Conservation (phyloP, 2,888 invertebrate genomes). For the Drosophila limbata region DNA sequence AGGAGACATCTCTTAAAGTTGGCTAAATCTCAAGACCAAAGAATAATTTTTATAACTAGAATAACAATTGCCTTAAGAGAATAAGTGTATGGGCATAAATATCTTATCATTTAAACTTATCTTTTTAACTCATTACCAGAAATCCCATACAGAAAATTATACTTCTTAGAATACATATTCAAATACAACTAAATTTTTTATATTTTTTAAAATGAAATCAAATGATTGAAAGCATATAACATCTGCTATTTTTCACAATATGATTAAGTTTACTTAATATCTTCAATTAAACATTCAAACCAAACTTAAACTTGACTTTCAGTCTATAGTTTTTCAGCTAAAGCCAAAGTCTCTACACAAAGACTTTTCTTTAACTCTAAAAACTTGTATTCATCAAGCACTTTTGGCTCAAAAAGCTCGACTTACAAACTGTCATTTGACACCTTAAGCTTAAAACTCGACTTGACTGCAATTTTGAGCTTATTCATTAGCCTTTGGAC, state of each 20-base stretch:
- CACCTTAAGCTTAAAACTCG: constrained; percentile 6
- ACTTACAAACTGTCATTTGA: background rate
- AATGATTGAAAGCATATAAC: too few relatives aligned
- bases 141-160: too few relatives aligned
- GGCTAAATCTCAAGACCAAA: background rate
- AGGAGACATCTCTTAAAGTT: background rate
- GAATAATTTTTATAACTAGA: background rate
- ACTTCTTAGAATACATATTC: too few relatives aligned
- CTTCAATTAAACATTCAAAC: background rate
- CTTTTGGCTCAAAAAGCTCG: background rate
- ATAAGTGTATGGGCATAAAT: background rate
- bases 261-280: background rate
- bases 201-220: too few relatives aligned
- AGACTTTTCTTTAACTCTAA: background rate
- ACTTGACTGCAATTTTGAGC: constrained; percentile 6
- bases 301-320: background rate
- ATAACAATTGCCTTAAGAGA: background rate
- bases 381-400: constrained; percentile 2
- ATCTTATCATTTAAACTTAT: too few relatives aligned
- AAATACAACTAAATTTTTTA: too few relatives aligned
- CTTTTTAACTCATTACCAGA: too few relatives aligned
- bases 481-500: constrained; percentile 11
- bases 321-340: background rate
- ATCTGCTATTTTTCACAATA: too few relatives aligned
- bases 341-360: background rate